phyloP scores from a whole-genome alignment of 2,888 invertebrate genomes.

The Zhuqinia jingwanae region DNA sequence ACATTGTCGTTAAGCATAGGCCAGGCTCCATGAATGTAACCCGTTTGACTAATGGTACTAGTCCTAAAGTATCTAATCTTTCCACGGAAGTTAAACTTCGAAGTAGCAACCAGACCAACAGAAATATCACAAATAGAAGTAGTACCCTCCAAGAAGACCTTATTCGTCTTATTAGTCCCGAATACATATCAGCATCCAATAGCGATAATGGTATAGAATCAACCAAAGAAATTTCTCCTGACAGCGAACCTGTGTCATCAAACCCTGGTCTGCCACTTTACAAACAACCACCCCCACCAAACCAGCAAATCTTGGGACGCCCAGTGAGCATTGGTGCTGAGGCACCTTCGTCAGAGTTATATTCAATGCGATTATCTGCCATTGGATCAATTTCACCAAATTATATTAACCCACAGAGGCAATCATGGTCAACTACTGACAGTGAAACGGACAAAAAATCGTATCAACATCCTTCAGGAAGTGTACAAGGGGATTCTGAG shows the following conservation, averaged over 20 bases:
- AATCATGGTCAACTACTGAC: slow-evolving; percentile 61
- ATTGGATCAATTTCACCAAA: slow-evolving; percentile 63
- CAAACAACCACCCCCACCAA: background rate
- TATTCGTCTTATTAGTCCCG: slow-evolving; percentile 92
- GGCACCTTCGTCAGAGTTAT: slow-evolving; percentile 63
- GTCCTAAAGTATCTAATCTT: slow-evolving; percentile 75
- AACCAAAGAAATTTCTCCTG: slow-evolving; percentile 42
- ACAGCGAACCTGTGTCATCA: slow-evolving; percentile 17
- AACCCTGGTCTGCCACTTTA: background rate
- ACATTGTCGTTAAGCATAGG: slow-evolving; percentile 54
- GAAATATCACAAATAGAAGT: slow-evolving; percentile 81
- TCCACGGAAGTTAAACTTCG: slow-evolving; percentile 84
- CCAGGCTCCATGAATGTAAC: slow-evolving; percentile 60
- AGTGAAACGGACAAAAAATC: slow-evolving; percentile 30
- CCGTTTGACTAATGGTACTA: slow-evolving; percentile 65
- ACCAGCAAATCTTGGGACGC: slow-evolving; percentile 9
- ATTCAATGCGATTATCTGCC: slow-evolving; percentile 63
- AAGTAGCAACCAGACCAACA: slow-evolving; percentile 80
- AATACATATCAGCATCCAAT: slow-evolving; percentile 82
- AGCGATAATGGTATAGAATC: slow-evolving; percentile 50
- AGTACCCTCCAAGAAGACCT: slow-evolving; percentile 91
- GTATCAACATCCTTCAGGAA: slow-evolving; percentile 4
- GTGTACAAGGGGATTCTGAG: background rate
- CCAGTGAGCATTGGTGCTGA: slow-evolving; percentile 70
- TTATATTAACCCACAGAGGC: slow-evolving; percentile 58